Base-by-base conservation (phyloP, 2,888 invertebrate genomes). In the Brachyptera putata region DNA sequence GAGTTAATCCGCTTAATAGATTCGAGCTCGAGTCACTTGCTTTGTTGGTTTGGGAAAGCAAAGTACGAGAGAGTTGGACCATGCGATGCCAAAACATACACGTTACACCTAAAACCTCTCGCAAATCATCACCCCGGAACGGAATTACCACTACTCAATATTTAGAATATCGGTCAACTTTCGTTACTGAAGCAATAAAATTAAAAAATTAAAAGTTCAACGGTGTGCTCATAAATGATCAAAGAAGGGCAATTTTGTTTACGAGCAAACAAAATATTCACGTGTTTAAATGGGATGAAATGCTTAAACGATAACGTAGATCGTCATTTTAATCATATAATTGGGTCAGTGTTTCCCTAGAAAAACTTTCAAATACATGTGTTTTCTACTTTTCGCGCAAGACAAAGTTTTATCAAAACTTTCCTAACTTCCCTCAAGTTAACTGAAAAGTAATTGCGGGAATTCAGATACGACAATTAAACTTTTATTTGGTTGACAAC, bases 1-100 rank as follows among this genome's bases (percentile, higher is more conserved):
- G 71, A 69, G 70, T 71, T 76, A 76, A 76, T 76, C 76, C 75
- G 71, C 75, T 76, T 76, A 76, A 76, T 76, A 75, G 75, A 76
- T 76, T 76, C 76, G 70, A 68, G 72, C 71, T 72, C 74, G 71
- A 74, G 73, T 71, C 72, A 72, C 70, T 69, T 69, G 57, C 57
- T 50, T 57, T 58, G 62, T 46, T 61, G 64, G 64, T 57, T 58
- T 58, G 50, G 49, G 50, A 50, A 60, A 34, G 49, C 36, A 36
- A 18, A 30, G 53, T 36, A 34, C 43, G 43, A 18, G 39, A 30
- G 30, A 18, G 43, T 18, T 22, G 53, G 36, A 34, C 34, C 53
- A 14, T 9, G 14, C 53, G 16, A 36, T 24, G 24, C 49, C 36
- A 16, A 36, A 53, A 34, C 21, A 16, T 30, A 36, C 14, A 53